These are phyloP conservation scores for Microplitis manilae DNA, from an alignment of 2,888 invertebrate species.

Conservation along the genomic window DNA sequence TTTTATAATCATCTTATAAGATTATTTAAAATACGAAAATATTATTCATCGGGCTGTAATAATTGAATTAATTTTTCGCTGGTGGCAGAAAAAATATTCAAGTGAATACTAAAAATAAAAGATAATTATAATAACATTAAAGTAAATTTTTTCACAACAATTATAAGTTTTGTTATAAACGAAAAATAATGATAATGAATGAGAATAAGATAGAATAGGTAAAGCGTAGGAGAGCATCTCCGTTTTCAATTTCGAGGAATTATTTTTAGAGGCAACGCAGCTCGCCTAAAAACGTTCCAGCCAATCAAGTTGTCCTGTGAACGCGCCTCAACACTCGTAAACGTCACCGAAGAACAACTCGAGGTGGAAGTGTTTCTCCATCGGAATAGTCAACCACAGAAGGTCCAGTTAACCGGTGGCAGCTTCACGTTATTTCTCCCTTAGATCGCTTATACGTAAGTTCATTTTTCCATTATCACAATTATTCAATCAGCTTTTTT, in stretches of 20 bases:
- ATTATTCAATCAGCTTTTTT: constrained; percentile 10
- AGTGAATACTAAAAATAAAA: not conserved
- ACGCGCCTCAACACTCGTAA: constrained; percentile 42
- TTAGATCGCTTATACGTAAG: constrained; percentile 48
- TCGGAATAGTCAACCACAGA: constrained; percentile 50
- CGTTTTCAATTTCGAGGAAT: constrained; percentile 53
- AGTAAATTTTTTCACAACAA: too few relatives aligned
- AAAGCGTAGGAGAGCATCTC: constrained; percentile 37
- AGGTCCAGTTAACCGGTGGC: constrained; percentile 50
- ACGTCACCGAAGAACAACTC: constrained; percentile 44
- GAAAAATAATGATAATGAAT: constrained; percentile 14
- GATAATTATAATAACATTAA: not conserved
- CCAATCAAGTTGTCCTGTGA: constrained; percentile 52
- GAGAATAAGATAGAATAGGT: constrained; percentile 12
- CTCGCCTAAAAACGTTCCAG: constrained; percentile 55
- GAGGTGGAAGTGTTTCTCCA: constrained; percentile 46
- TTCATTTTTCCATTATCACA: not conserved
- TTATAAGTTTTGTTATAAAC: not conserved
- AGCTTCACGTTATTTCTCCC: constrained; percentile 46
- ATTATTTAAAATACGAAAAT: not conserved
- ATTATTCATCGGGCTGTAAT: not conserved
- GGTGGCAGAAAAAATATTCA: not conserved
- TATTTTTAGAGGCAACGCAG: constrained; percentile 52
- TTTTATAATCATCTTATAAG: not conserved
- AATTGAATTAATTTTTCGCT: not conserved